A percentile compares a stretch with the other conserved stretches of the same genome.
Conservation (phyloP, 2,113 vertebrate genomes). For the Grallaria varia region DNA sequence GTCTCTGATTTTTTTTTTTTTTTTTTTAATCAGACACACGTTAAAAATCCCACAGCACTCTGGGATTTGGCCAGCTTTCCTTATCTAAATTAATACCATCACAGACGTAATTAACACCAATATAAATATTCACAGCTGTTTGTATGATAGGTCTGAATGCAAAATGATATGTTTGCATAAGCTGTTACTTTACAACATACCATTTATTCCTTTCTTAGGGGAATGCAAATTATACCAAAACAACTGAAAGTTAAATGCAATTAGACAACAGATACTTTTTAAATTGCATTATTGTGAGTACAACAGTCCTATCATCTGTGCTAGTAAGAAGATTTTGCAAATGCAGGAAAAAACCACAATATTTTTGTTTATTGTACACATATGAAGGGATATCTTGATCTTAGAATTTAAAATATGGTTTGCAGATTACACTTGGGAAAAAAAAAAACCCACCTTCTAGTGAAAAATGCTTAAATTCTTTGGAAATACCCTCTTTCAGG, state of each 20-base stretch:
- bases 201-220: not conserved
- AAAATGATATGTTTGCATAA: slow-evolving; percentile 37
- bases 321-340: not conserved
- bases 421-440: not conserved
- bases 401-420: not conserved
- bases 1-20: not conserved
- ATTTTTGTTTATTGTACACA: not conserved
- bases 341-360: not conserved
- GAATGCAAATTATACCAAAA: not conserved
- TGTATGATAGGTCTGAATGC: slow-evolving; percentile 5
- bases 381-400: not conserved
- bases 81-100: slow-evolving; percentile 57
- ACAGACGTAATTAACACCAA: slow-evolving; percentile 42
- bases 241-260: not conserved
- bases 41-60: not conserved
- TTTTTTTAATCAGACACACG: not conserved
- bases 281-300: not conserved
- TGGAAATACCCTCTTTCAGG: accelerated
- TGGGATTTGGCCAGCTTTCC: slow-evolving; percentile 13
- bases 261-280: not conserved
- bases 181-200: not conserved
- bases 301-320: not conserved
- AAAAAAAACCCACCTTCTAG: not conserved
- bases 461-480: not conserved
- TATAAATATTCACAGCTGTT: slow-evolving; percentile 47